Percentiles rank a stretch among this genome's conserved stretches.
Conservation (phyloP, 2,797 vertebrate species). For the Gila robusta region DNA sequence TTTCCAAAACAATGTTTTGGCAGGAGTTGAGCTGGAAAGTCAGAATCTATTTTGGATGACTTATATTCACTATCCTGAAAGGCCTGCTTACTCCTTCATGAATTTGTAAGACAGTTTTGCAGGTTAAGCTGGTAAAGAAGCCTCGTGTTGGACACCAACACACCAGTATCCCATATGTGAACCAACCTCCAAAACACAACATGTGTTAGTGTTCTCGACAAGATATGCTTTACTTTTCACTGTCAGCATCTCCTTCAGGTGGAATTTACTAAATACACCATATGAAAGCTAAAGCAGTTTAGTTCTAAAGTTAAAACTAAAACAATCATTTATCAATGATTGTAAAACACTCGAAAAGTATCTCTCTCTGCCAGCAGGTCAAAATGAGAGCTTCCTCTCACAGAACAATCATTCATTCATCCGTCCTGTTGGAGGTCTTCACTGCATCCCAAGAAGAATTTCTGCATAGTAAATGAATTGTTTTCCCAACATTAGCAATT, state of each 20-base stretch:
- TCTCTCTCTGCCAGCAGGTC: background rate
- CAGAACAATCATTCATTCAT: conserved; percentile 38
- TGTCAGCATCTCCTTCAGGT: background rate
- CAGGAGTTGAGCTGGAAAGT: background rate
- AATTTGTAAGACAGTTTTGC: background rate
- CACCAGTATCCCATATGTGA: too few relatives aligned
- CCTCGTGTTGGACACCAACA: background rate
- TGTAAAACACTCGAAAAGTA: background rate
- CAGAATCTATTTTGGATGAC: background rate
- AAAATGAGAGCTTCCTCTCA: conserved; percentile 1
- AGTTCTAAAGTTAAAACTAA: too few relatives aligned
- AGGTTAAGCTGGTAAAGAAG: background rate
- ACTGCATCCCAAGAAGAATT: background rate
- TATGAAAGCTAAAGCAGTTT: background rate
- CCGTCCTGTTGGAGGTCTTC: conserved; percentile 6
- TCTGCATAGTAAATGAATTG: background rate
- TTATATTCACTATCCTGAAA: background rate
- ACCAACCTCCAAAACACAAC: background rate
- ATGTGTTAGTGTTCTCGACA: background rate
- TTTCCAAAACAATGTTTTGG: background rate
- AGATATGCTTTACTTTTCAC: conserved; percentile 1
- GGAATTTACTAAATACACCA: background rate
- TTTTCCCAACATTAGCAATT: background rate
- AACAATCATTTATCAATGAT: background rate
- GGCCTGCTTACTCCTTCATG: too few relatives aligned